phyloP scores from a whole-genome alignment of 1,140 invertebrate genomes.

The Dryas iulia region DNA sequence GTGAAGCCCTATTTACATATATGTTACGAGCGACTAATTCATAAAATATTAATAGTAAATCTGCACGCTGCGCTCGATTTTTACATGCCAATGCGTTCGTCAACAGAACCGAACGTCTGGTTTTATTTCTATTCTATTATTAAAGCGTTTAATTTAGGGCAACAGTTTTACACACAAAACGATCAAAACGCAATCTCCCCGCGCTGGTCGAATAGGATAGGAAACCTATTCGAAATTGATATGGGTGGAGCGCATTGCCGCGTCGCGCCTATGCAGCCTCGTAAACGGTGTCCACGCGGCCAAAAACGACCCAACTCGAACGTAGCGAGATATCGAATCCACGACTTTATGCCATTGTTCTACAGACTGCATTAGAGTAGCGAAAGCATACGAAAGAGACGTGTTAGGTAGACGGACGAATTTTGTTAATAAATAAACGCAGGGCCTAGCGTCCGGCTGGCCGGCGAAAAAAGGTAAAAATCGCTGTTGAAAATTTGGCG shows the following conservation, averaged over 20 bases:
- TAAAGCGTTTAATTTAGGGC: constrained; percentile 78
- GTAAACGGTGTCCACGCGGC: constrained; percentile 63
- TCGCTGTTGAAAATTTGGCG: constrained; percentile 68
- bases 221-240: constrained; percentile 79
- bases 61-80: constrained; percentile 41
- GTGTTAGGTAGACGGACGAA: constrained; percentile 71
- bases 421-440: constrained; percentile 80
- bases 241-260: constrained; percentile 70
- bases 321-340: constrained; percentile 28
- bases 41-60: constrained; percentile 66
- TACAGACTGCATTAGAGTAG: constrained; percentile 33
- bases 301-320: constrained; percentile 46
- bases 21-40: constrained; percentile 48
- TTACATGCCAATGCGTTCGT: constrained; percentile 49
- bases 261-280: constrained; percentile 72
- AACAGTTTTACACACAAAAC: constrained; percentile 78
- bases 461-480: constrained; percentile 66
- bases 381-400: constrained; percentile 33
- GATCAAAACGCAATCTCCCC: constrained; percentile 76
- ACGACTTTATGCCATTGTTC: constrained; percentile 43
- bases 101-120: constrained; percentile 54
- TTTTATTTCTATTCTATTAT: constrained; percentile 79
- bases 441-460: constrained; percentile 58
- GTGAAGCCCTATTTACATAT: constrained; percentile 44
- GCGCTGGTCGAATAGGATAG: constrained; percentile 69